Percentiles rank a stretch among this genome's conserved stretches.
phyloP scores from a whole-genome alignment of 2,797 vertebrate genomes.

The Chaetodon trifasciatus region DNA sequence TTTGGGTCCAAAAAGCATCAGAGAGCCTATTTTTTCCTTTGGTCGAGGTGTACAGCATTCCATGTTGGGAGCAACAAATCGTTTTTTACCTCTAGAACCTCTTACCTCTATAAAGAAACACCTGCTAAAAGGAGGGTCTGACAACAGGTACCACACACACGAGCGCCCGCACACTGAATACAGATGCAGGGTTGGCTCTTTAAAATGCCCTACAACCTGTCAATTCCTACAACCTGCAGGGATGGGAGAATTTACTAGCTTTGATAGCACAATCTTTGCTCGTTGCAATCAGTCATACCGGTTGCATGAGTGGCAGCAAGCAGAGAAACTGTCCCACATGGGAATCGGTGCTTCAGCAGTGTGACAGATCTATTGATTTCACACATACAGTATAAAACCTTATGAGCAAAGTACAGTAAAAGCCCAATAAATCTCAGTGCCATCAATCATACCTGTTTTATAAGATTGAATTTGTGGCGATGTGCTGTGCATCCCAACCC shows the following conservation, averaged over 20 bases:
- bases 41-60: background rate
- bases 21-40: background rate
- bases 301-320: slow-evolving; percentile 34
- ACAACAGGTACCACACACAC: slow-evolving; percentile 47
- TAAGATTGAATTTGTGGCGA: slow-evolving; percentile 26
- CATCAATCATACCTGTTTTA: slow-evolving; percentile 59
- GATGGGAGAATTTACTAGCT: slow-evolving; percentile 38
- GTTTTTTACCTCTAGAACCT: too few species aligned
- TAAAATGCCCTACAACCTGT: slow-evolving; percentile 53
- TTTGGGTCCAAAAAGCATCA: background rate
- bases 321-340: slow-evolving; percentile 45
- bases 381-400: slow-evolving; percentile 36
- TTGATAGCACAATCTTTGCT: slow-evolving; percentile 49
- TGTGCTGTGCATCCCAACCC: slow-evolving; percentile 1
- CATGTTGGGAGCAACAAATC: slow-evolving; percentile 28
- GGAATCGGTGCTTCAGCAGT: slow-evolving; percentile 34
- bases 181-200: slow-evolving; percentile 47
- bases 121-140: slow-evolving; percentile 49
- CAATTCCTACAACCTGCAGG: slow-evolving; percentile 27
- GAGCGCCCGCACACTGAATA: slow-evolving; percentile 46
- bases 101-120: slow-evolving; percentile 56
- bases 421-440: slow-evolving; percentile 48
- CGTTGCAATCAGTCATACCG: slow-evolving; percentile 45
- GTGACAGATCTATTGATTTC: slow-evolving; percentile 66
- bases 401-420: slow-evolving; percentile 53